Evolutionary conservation across 2,888 invertebrate genomes (phyloP).

Genomic region (Trilocha varians): DNA sequence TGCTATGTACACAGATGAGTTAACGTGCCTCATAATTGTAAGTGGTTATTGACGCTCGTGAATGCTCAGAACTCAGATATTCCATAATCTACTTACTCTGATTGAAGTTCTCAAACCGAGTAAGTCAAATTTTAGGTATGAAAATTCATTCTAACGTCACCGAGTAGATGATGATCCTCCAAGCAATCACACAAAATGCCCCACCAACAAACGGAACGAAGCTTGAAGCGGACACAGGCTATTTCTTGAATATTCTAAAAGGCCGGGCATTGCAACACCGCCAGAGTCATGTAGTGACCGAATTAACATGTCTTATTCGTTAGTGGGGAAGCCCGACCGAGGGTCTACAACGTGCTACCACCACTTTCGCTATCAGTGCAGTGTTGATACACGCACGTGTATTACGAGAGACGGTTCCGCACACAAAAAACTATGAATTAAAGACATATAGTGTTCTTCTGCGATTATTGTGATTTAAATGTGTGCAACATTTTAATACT

Average conservation of each 20-base stretch:
- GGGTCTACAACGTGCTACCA: constrained; percentile 32
- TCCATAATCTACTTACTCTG: too few species aligned
- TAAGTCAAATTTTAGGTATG: too few species aligned
- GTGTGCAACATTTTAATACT: neutral
- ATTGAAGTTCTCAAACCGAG: too few species aligned
- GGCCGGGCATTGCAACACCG: neutral
- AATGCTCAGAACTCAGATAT: too few species aligned
- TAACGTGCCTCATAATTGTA: too few species aligned
- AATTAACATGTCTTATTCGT: constrained; percentile 15
- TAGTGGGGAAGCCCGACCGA: constrained; percentile 30
- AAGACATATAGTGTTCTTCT: too few species aligned
- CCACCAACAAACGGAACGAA: neutral
- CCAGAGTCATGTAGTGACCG: constrained; percentile 7
- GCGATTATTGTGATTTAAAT: constrained; percentile 1
- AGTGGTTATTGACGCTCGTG: too few species aligned
- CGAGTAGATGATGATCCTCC: too few species aligned
- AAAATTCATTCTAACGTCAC: too few species aligned
- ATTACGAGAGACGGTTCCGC: constrained; percentile 28
- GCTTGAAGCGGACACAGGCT: neutral
- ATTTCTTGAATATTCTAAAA: neutral
- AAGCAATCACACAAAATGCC: too few species aligned
- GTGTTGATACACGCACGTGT: constrained; percentile 32
- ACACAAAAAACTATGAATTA: constrained; percentile 1
- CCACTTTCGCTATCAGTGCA: constrained; percentile 61
- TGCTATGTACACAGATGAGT: too few species aligned